A percentile compares a stretch with the other conserved stretches of the same genome.
phyloP scores from a whole-genome alignment of 1,140 invertebrate genomes.

The Kradibia gibbosae region DNA sequence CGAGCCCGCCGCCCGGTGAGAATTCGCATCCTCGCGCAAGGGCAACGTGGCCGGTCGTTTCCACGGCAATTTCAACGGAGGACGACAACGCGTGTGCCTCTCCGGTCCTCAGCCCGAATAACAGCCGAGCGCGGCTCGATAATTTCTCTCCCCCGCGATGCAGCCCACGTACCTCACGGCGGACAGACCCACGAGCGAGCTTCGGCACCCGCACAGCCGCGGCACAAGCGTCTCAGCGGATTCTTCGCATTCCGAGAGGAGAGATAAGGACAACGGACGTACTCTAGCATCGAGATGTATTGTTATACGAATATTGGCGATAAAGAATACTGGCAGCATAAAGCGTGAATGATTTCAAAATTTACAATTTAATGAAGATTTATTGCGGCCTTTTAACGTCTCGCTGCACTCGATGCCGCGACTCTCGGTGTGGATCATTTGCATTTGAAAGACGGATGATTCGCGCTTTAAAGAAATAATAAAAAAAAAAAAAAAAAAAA shows the following conservation, averaged over 20 bases:
- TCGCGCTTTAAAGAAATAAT: neutral
- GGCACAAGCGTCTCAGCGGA: neutral
- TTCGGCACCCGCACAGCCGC: neutral
- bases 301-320: conserved; percentile 4
- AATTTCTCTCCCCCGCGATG: conserved; percentile 48
- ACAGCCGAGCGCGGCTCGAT: conserved; percentile 51
- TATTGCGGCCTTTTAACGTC: conserved; percentile 28
- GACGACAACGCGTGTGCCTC: too few relatives aligned
- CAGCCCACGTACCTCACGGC: neutral
- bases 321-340: neutral
- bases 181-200: neutral
- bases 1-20: neutral
- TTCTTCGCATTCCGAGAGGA: neutral
- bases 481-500: too few relatives aligned
- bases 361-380: conserved; percentile 33
- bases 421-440: neutral
- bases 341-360: conserved; percentile 1
- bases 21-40: neutral
- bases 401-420: neutral
- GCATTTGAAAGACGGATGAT: conserved; percentile 4
- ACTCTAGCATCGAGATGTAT: conserved; percentile 20
- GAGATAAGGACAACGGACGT: neutral
- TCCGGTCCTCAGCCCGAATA: conserved; percentile 53
- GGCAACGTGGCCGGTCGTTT: conserved; percentile 32
- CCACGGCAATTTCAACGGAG: conserved; percentile 55